Percentiles rank a stretch among this genome's conserved stretches.
Conservation (phyloP, 2,113 vertebrate species). For the Chloropsis hardwickii region DNA sequence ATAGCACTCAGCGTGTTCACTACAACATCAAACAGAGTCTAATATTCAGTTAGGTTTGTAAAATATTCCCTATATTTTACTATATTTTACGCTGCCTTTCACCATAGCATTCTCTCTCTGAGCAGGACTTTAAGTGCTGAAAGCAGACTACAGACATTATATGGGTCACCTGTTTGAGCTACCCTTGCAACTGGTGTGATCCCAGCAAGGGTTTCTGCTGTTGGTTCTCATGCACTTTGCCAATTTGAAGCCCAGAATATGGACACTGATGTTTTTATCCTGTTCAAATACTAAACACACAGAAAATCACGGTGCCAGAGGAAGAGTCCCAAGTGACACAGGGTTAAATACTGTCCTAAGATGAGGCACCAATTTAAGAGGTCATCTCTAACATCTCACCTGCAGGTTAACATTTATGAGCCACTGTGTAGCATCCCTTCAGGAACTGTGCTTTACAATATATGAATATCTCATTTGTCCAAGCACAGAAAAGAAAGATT, state of each 20-base stretch:
- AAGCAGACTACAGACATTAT: not conserved
- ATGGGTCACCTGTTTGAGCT: not conserved
- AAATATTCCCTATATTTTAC: not conserved
- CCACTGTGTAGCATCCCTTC: not conserved
- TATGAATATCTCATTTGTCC: not conserved
- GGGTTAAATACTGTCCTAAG: not conserved
- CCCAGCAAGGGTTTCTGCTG: not conserved
- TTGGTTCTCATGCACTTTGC: not conserved
- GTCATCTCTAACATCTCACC: not conserved
- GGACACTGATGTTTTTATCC: not conserved
- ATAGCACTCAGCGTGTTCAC: not conserved
- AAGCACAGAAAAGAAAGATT: not conserved
- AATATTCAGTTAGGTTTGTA: not conserved
- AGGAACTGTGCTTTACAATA: not conserved
- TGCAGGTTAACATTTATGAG: not conserved
- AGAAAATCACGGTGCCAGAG: not conserved
- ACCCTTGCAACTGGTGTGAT: not conserved
- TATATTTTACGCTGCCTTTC: not conserved
- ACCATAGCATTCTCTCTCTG: rapidly evolving
- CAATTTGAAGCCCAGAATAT: not conserved
- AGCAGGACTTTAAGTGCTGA: not conserved
- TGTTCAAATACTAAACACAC: not conserved
- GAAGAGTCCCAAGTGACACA: not conserved
- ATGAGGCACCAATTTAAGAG: not conserved
- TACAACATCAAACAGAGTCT: not conserved